These are phyloP conservation scores for Herminia tarsipennalis DNA, from an alignment of 2,888 invertebrate genomes.

Conservation along the genomic window DNA sequence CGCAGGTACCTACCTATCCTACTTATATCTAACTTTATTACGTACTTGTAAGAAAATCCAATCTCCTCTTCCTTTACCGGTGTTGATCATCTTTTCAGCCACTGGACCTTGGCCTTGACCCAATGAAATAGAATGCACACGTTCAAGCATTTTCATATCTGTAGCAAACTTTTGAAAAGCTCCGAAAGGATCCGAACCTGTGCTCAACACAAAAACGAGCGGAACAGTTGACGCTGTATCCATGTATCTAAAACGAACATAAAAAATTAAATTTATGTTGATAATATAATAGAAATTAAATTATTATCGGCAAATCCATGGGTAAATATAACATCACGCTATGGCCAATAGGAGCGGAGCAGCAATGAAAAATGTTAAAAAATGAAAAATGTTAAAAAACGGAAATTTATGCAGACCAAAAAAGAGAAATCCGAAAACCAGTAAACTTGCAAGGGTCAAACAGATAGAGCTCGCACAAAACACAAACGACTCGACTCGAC, in stretches of 20 bases:
- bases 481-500: too few species aligned
- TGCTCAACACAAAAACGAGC: slow-evolving; percentile 93
- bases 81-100: slow-evolving; percentile 92
- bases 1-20: not conserved
- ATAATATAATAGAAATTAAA: not conserved
- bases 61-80: slow-evolving; percentile 89
- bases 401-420: too few species aligned
- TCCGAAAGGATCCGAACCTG: slow-evolving; percentile 95
- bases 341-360: too few species aligned
- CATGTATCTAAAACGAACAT: slow-evolving; percentile 83
- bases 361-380: too few species aligned
- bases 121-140: slow-evolving; percentile 93
- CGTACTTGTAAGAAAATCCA: slow-evolving; percentile 95
- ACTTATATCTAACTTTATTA: not conserved
- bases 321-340: too few species aligned
- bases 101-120: slow-evolving; percentile 96
- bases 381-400: too few species aligned
- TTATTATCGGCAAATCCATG: not conserved
- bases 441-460: too few species aligned
- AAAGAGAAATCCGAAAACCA: too few species aligned
- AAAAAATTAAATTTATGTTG: not conserved
- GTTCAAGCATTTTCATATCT: slow-evolving; percentile 89
- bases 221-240: slow-evolving; percentile 91
- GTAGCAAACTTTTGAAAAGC: slow-evolving; percentile 92
- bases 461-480: too few species aligned